Evolutionary conservation across 2,113 vertebrate species (phyloP).

Genomic region (Lonchura striata): DNA sequence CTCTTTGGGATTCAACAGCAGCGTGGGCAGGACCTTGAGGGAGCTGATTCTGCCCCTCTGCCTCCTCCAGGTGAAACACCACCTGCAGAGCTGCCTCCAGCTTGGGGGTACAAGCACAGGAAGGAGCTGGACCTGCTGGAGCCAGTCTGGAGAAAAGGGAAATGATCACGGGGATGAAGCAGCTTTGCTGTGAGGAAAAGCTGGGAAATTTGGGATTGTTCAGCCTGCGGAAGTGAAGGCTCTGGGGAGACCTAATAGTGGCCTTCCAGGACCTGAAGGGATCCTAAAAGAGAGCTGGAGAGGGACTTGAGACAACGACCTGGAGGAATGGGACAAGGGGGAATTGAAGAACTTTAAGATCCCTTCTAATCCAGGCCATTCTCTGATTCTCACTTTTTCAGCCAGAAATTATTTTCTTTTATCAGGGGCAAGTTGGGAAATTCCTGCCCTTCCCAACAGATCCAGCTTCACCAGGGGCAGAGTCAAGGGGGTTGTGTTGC

Average conservation of each 20-base stretch:
- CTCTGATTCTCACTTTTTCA: neutral
- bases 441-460: neutral
- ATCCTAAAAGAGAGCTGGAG: neutral
- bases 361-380: neutral
- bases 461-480: accelerated
- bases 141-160: neutral
- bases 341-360: neutral
- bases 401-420: neutral
- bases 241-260: neutral
- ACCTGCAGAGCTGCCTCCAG: neutral
- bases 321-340: neutral
- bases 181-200: neutral
- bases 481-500: accelerated
- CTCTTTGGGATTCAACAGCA: neutral
- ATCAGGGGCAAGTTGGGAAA: neutral
- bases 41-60: neutral
- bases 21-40: accelerated
- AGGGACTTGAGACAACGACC: accelerated
- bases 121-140: neutral
- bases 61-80: neutral
- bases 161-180: neutral
- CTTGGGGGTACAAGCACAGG: accelerated
- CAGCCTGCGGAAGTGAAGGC: neutral
- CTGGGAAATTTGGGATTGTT: neutral
- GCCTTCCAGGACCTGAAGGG: neutral